Base-by-base conservation (phyloP, 2,888 invertebrate genomes). In the Dendrolimus pini region DNA sequence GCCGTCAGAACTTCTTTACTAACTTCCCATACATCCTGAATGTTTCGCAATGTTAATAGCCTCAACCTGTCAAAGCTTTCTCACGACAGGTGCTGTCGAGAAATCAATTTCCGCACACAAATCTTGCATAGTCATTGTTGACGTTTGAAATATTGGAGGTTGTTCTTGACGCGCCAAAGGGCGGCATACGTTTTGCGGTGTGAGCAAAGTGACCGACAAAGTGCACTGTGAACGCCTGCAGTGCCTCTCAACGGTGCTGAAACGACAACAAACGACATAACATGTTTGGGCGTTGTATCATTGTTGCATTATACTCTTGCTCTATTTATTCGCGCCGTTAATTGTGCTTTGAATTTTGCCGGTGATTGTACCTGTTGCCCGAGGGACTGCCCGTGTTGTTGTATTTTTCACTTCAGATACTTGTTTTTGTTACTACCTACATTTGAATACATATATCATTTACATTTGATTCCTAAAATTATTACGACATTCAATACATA, bases 51-150 rank as follows among this genome's bases (percentile, higher is more conserved):
- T 64, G 65, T 72, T 71, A 80, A 77, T 74, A 72, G 75, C 74
- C 74, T 71, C 77, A 84, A 85, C 85, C 85, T 83, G 87, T 83
- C 88, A 85, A 84, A 83, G 81, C 80, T 82, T 87, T 89, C 88
- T 83, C 88, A 86, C 85, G 85, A 72, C 72, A 65, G 61, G 69
- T 74, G 30, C 30, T 6, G 30, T 80, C 75, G 85, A 89, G 89
- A 89, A 89, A 88, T 84, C 89, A 85, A 89, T 89, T 89, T 90
- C 90, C 89, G 90, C 89, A 89, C 86, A 89, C 89, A 89, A 89
- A 88, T 89, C 83, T 84, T 79, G 75, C 82, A 65, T 65, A 69
- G 86, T 89, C 89, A 89, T 90, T 90, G 90, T 89, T 82, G 83
- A 72, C 69, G 72, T 80, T 82, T 86, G 83, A 89, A 83, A 83